Conservation (phyloP, 1,140 invertebrate genomes). For the Bombus superbus region DNA sequence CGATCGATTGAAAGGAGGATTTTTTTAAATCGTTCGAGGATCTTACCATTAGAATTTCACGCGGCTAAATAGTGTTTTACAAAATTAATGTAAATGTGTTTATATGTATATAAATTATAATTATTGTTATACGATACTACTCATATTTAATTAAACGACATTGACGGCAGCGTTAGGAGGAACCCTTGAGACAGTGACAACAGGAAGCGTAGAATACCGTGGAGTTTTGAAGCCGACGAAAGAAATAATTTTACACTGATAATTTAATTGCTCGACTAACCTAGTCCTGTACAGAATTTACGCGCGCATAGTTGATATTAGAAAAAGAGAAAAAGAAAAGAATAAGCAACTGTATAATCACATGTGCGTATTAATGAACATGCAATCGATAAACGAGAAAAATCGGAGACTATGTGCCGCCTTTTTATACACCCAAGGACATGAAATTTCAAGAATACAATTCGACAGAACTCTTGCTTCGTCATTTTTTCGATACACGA, state of each 20-base stretch:
- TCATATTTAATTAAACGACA: slow-evolving; percentile 73
- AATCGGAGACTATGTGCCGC: slow-evolving; percentile 40
- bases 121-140: slow-evolving; percentile 75
- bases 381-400: slow-evolving; percentile 12
- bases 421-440: slow-evolving; percentile 55
- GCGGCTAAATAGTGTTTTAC: slow-evolving; percentile 58
- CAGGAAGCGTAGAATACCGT: slow-evolving; percentile 35
- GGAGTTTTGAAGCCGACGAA: slow-evolving; percentile 20
- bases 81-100: slow-evolving; percentile 80
- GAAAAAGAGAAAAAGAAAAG: slow-evolving; percentile 34
- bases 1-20: not conserved
- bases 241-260: slow-evolving; percentile 50
- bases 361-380: slow-evolving; percentile 30
- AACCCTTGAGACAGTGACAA: slow-evolving; percentile 35
- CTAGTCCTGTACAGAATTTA: slow-evolving; percentile 81
- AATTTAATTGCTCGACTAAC: slow-evolving; percentile 77
- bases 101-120: slow-evolving; percentile 81
- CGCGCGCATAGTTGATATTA: slow-evolving; percentile 71
- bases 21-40: not conserved
- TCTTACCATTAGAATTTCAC: slow-evolving; percentile 17
- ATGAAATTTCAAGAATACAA: slow-evolving; percentile 15
- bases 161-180: slow-evolving; percentile 31
- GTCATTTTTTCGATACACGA: slow-evolving; percentile 9
- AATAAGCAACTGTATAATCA: slow-evolving; percentile 20
- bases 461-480: not conserved